Percentiles rank a stretch among this genome's conserved stretches.
Evolutionary conservation across 2,888 invertebrate species (phyloP).

Genomic region (Digitonthophagus gazella): DNA sequence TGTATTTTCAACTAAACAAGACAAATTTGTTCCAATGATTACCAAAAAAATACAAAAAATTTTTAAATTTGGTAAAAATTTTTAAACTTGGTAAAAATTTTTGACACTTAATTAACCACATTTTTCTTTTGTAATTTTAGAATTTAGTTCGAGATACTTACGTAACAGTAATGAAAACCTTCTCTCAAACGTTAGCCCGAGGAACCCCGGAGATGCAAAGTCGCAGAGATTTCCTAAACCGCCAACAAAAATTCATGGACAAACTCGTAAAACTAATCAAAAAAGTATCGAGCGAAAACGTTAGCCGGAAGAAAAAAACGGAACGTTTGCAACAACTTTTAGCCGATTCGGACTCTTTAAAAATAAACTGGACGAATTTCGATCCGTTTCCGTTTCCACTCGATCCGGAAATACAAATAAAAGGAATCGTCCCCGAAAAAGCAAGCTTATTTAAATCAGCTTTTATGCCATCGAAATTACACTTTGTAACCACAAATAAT

Average conservation of each 20-base stretch:
- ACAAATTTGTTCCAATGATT: too few species aligned
- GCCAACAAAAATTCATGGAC: slow-evolving; percentile 90
- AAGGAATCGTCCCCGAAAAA: slow-evolving; percentile 84
- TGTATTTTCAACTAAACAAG: too few species aligned
- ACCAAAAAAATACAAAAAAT: too few species aligned
- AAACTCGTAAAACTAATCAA: slow-evolving; percentile 86
- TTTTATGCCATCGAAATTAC: slow-evolving; percentile 89
- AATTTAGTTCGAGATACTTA: slow-evolving; percentile 74
- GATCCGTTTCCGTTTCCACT: slow-evolving; percentile 92
- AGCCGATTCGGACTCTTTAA: slow-evolving; percentile 75
- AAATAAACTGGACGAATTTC: slow-evolving; percentile 85
- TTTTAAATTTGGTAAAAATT: too few species aligned
- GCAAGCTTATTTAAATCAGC: slow-evolving; percentile 95
- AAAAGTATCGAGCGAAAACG: slow-evolving; percentile 84
- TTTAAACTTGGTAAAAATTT: too few species aligned
- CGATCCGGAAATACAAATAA: slow-evolving; percentile 87
- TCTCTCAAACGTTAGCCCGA: slow-evolving; percentile 69
- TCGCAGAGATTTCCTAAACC: slow-evolving; percentile 71
- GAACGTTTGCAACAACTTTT: slow-evolving; percentile 83
- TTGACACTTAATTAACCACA: too few species aligned
- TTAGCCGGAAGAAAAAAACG: slow-evolving; percentile 87
- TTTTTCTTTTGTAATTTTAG: slow-evolving; percentile 30
- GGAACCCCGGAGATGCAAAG: slow-evolving; percentile 72
- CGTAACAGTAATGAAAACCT: slow-evolving; percentile 82
- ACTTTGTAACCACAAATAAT: slow-evolving; percentile 79